Base-by-base conservation (phyloP, 2,113 vertebrate species). In the Phycodurus eques region DNA sequence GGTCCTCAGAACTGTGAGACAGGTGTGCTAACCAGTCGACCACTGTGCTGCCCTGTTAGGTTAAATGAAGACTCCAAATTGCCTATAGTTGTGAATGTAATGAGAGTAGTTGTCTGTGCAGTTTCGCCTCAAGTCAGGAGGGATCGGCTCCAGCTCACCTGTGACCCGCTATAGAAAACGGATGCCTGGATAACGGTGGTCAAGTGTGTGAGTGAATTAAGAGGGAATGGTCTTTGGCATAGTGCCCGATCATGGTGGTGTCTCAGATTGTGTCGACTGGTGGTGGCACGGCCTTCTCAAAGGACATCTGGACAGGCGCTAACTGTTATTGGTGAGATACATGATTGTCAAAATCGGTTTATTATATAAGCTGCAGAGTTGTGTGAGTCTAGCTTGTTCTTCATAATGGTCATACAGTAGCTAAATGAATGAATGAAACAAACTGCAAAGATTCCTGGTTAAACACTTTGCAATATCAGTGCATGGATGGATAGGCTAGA, bases 171-270 rank as follows among this genome's bases (percentile, higher is more conserved):
- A 27, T 27, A 27, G 27, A 27, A 15, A 17, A 47, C 31, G 68
- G 72, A 59, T 60, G 49, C 64, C 53, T 76, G 72, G 68, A 14
- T 49, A 14, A 49, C 1, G 14, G 47, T 49, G 47, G 12, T 49
- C 13, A 49, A 49, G 13, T 49, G 47, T 15, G 47, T 49, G 47
- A 49, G 13, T 49, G 47, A 57, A 57, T 57, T 57, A 57, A 22
- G 20, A 5, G 20, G 20, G 11, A 59, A 59, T 31, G 22, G 22
- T 27, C 56, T 59, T 59, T 59, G 56, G 56, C 22, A 12, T 59
- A 59, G 56, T 27, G 56, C 56, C n/a, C 10, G 22, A n/a, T 57
- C 19, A 22, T 22, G 56, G 9, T 12, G 12, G 56, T 27, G 54
- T 27, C 27, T 57, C 54, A 57, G n/a, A 57, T 57, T 22, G 54